These are phyloP conservation scores for Myoxocephalus aenaeus DNA, from an alignment of 2,797 vertebrate species.

Conservation along the genomic window DNA sequence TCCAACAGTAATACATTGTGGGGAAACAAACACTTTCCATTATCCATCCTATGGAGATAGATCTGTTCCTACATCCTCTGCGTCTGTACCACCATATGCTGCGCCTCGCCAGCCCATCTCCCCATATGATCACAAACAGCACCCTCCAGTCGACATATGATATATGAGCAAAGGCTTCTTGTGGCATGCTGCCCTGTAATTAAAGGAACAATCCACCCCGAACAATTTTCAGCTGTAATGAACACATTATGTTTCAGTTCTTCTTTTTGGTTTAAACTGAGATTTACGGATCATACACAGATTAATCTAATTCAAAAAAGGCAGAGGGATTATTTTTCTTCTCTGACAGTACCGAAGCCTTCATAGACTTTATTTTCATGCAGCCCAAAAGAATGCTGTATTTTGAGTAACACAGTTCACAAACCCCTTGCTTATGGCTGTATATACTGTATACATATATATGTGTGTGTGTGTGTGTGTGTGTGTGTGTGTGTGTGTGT, in stretches of 20 bases:
- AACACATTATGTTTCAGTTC: constrained; percentile 19
- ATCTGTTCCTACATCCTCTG: constrained; percentile 46
- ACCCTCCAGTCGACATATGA: constrained; percentile 26
- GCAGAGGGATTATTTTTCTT: background rate
- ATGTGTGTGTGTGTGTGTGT: too few species aligned
- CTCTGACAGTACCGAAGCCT: background rate
- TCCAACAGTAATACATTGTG: constrained; percentile 21
- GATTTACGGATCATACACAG: constrained; percentile 7
- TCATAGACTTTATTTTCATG: background rate
- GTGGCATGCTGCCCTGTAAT: constrained; percentile 47
- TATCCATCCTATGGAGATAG: constrained; percentile 36
- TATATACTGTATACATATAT: background rate
- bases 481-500: too few species aligned
- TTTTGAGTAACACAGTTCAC: background rate
- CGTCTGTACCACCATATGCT: constrained; percentile 57
- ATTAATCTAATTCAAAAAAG: background rate
- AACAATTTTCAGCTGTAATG: constrained; percentile 38
- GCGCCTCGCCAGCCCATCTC: constrained; percentile 18
- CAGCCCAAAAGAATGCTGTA: background rate
- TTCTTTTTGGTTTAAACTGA: constrained; percentile 28
- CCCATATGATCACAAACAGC: constrained; percentile 41
- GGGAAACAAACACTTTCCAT: constrained; percentile 29
- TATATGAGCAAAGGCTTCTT: constrained; percentile 33
- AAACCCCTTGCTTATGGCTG: background rate
- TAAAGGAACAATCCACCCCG: constrained; percentile 42